Percentiles rank a stretch among this genome's conserved stretches.
phyloP scores from a whole-genome alignment of 2,888 invertebrate species.

The Harmothoe impar region DNA sequence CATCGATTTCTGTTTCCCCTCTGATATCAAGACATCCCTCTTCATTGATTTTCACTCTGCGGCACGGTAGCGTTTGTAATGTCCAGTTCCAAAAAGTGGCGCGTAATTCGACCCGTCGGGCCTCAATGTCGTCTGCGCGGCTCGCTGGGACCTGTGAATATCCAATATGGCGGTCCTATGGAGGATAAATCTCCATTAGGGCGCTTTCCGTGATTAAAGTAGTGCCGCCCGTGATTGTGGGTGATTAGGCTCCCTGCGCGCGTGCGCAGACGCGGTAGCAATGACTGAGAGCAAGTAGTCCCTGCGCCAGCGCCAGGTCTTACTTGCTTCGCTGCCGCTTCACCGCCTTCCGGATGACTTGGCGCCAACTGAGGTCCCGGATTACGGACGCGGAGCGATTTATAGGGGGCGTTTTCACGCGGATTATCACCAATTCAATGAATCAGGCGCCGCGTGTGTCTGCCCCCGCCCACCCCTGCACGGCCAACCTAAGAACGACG shows the following conservation, averaged over 20 bases:
- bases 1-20: not conserved
- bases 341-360: slow-evolving; percentile 52
- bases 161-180: slow-evolving; percentile 19
- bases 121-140: not conserved
- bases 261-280: not conserved
- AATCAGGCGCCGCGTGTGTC: not conserved
- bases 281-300: slow-evolving; percentile 12
- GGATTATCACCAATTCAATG: slow-evolving; percentile 52
- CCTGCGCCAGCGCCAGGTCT: no score
- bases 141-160: not conserved
- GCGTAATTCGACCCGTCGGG: not conserved
- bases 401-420: slow-evolving; percentile 35
- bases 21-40: slow-evolving; percentile 18
- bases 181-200: slow-evolving; percentile 33
- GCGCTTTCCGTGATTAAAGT: slow-evolving; percentile 35
- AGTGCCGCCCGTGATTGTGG: slow-evolving; percentile 40
- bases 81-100: not conserved
- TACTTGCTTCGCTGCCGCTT: not conserved
- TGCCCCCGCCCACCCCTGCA: not conserved
- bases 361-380: slow-evolving; percentile 38
- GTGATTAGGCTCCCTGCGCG: not conserved
- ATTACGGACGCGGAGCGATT: slow-evolving; percentile 17
- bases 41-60: slow-evolving; percentile 35
- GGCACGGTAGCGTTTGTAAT: not conserved
- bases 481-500: not conserved